Base-by-base conservation (phyloP, 2,888 invertebrate species). In the Chelonus formosanus region DNA sequence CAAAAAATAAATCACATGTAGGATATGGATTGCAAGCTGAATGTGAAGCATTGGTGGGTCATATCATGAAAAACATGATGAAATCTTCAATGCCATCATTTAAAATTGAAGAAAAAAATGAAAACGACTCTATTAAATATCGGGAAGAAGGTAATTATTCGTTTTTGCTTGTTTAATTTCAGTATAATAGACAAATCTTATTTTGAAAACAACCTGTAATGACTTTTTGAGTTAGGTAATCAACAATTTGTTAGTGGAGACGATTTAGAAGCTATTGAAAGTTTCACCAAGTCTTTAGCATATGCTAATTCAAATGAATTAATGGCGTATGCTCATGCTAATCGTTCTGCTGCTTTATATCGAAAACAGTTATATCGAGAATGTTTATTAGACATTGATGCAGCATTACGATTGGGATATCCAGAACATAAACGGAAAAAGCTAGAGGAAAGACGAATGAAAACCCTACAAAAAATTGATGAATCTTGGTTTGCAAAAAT, bases 281-380 rank as follows among this genome's bases (percentile, higher is more conserved):
- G 76, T 69, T 84, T 83, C 55, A 80, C 83, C 3, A 77, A 75
- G 71, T 83, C 83, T 63, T 73, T 84, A 8, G 84, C 84, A 8
- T 84, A 78, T 53, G 80, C 84, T 3, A 72, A 75, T 47, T 75
- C 73, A 8, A 70, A 78, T 4, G 76, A 82, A 62, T 73, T 80
- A 3, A 80, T 78, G 79, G 76, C 82, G 3, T 74, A 81, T 34
- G 84, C 84, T 7, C 73, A 80, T 54, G 84, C 84, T n/a, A 84
- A 84, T 73, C 77, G 84, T 20, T 84, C 84, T 3, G 84, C 84
- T 2, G 83, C 83, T 31, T 71, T 84, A 4, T 84, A 81, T 59
- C 75, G 83, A 40, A 81, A 76, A 64, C 69, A 78, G 66, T 68
- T 81, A 67, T 84, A 77, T 54, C 77, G 78, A 47, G 81, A 83